Percentiles rank a stretch among this genome's conserved stretches.
Conservation (phyloP, 2,888 invertebrate genomes). For the Epinotia nisella region DNA sequence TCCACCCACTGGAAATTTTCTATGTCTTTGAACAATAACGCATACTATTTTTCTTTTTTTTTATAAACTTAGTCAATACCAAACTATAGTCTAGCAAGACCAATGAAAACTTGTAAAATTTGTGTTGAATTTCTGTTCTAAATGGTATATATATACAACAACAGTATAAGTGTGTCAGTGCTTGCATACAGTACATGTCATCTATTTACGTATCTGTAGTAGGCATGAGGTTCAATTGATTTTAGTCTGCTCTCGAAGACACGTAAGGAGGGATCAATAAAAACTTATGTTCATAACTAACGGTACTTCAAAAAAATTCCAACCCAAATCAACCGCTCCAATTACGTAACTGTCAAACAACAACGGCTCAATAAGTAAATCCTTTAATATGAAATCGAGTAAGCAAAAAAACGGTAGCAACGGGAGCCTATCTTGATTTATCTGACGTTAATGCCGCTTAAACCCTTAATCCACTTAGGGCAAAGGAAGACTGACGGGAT, state of each 20-base stretch:
- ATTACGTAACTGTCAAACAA: constrained; percentile 37
- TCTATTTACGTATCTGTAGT: no score
- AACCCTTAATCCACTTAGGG: constrained; percentile 76
- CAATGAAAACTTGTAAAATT: no score
- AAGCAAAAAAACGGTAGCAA: constrained; percentile 46
- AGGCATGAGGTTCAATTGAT: no score
- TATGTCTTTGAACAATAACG: not conserved
- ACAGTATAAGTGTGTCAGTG: no score
- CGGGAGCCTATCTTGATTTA: constrained; percentile 64
- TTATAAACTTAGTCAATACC: no score
- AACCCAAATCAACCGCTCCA: constrained; percentile 24
- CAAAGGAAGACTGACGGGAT: constrained; percentile 77
- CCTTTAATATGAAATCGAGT: constrained; percentile 41
- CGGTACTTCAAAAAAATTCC: not conserved
- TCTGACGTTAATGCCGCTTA: constrained; percentile 72
- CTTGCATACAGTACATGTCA: no score
- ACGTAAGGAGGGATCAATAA: not conserved
- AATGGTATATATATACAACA: no score
- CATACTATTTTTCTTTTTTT: no score
- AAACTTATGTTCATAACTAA: not conserved
- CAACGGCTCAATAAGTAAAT: constrained; percentile 42
- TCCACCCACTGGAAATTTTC: no score
- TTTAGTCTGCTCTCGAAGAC: not conserved
- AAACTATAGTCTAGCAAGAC: no score
- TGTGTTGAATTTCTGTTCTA: no score